phyloP scores from a whole-genome alignment of 2,888 invertebrate genomes.

The Syrphus vitripennis region DNA sequence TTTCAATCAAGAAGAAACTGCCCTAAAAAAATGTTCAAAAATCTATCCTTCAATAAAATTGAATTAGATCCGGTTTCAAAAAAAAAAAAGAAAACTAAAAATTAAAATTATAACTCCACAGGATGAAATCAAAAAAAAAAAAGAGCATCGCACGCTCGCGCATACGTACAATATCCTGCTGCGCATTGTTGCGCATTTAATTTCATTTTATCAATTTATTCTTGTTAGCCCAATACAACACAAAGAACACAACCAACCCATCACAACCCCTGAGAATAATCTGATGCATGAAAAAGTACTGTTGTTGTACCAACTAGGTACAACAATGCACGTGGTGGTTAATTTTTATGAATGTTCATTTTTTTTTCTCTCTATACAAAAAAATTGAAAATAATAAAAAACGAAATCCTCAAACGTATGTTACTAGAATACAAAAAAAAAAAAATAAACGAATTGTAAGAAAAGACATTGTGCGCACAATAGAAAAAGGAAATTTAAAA shows the following conservation, averaged over 20 bases:
- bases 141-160: slow-evolving; percentile 46
- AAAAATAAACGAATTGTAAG: not conserved
- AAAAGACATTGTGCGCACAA: slow-evolving; percentile 28
- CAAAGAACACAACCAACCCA: not conserved
- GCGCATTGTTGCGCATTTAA: slow-evolving; percentile 70
- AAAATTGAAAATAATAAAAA: slow-evolving; percentile 9
- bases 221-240: slow-evolving; percentile 10
- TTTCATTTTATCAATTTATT: slow-evolving; percentile 37
- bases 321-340: slow-evolving; percentile 65
- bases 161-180: slow-evolving; percentile 47
- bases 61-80: slow-evolving; percentile 43
- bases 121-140: slow-evolving; percentile 8
- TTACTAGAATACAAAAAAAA: not conserved
- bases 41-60: not conserved
- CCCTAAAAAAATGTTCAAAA: not conserved
- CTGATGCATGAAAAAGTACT: slow-evolving; percentile 21
- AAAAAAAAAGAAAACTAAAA: not conserved
- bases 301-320: slow-evolving; percentile 20
- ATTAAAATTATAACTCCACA: not conserved
- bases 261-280: slow-evolving; percentile 54
- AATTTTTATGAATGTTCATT: slow-evolving; percentile 68
- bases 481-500: slow-evolving; percentile 70
- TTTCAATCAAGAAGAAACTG: not conserved
- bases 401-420: slow-evolving; percentile 20
- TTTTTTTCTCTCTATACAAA: slow-evolving; percentile 21